phyloP scores from a whole-genome alignment of 2,797 vertebrate species.

The Trachops cirrhosus region DNA sequence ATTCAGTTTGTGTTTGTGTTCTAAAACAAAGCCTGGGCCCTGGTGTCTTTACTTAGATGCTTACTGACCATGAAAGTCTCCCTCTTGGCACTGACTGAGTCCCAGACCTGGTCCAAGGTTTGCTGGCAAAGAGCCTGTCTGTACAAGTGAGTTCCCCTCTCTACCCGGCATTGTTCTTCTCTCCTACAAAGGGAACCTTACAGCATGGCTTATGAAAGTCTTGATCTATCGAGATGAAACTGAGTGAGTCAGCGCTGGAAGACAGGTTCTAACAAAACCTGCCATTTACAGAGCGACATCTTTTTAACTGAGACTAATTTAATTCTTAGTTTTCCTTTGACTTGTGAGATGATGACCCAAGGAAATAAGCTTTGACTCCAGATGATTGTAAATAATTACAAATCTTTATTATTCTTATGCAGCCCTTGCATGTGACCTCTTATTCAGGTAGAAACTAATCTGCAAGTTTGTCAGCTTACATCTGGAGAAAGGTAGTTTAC shows the following conservation, averaged over 20 bases:
- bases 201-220: background rate
- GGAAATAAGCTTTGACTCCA: background rate
- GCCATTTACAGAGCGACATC: background rate
- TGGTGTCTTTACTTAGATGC: background rate
- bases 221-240: background rate
- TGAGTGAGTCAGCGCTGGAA: background rate
- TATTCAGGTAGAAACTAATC: background rate
- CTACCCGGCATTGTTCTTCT: accelerated
- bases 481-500: background rate
- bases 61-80: background rate
- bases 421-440: background rate
- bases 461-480: background rate
- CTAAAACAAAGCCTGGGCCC: background rate
- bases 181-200: accelerated
- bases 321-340: background rate
- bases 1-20: background rate
- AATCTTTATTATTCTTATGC: background rate
- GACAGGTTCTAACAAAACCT: background rate
- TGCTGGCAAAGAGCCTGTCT: background rate
- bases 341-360: background rate
- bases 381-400: background rate
- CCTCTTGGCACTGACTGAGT: background rate
- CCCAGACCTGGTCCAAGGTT: background rate
- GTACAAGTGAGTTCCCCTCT: background rate
- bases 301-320: background rate